Conservation (phyloP, 1,140 invertebrate species). For the Bombus picipes region DNA sequence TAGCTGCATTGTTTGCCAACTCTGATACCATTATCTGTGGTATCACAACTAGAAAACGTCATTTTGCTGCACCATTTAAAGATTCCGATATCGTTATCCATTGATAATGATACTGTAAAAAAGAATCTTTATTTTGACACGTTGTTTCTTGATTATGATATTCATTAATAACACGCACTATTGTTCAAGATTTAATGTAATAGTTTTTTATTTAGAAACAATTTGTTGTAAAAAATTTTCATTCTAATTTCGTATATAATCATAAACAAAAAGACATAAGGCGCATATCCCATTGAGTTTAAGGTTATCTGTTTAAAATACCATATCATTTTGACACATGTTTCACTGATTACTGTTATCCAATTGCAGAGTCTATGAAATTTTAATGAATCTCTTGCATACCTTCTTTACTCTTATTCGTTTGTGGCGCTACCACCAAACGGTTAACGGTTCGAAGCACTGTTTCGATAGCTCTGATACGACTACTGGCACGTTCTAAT, state of each 20-base stretch:
- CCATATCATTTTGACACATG: not conserved
- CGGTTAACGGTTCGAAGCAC: not conserved
- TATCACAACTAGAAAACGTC: slow-evolving; percentile 5
- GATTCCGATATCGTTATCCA: not conserved
- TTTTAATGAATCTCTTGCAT: not conserved
- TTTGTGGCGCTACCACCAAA: not conserved
- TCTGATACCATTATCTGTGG: not conserved
- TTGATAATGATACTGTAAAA: not conserved
- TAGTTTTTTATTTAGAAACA: too few species aligned
- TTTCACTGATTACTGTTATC: not conserved
- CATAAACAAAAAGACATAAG: not conserved
- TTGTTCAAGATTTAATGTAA: not conserved
- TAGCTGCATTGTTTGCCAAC: not conserved
- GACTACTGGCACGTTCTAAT: not conserved
- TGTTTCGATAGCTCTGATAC: not conserved
- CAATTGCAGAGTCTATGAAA: not conserved
- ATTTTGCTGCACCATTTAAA: not conserved
- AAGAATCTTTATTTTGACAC: not conserved
- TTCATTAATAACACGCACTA: not conserved
- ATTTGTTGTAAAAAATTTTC: not conserved
- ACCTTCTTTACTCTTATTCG: not conserved
- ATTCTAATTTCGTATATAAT: not conserved
- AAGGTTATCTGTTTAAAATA: not conserved
- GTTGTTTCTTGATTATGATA: not conserved
- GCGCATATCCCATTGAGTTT: not conserved